Evolutionary conservation across 2,888 invertebrate genomes (phyloP).

Genomic region (Ophonus ardosiacus): DNA sequence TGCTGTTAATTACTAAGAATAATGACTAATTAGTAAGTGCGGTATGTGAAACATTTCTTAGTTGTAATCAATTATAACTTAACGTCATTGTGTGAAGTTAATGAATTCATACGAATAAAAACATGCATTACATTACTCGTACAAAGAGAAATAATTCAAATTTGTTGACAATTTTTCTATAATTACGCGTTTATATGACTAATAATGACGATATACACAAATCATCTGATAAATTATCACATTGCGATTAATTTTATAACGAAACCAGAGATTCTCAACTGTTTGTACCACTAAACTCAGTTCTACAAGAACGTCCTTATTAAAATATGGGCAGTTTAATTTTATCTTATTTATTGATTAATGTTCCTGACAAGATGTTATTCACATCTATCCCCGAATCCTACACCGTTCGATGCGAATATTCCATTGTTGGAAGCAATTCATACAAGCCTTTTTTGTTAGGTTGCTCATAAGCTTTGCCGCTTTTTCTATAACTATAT

Average conservation of each 20-base stretch:
- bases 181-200: constrained; percentile 3
- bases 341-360: too few relatives aligned
- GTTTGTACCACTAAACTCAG: too few relatives aligned
- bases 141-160: constrained; percentile 11
- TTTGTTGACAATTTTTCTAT: constrained; percentile 17
- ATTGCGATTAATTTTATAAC: background rate
- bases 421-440: too few relatives aligned
- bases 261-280: too few relatives aligned
- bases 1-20: background rate
- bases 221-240: background rate
- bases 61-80: constrained; percentile 5
- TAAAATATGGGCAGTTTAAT: too few relatives aligned
- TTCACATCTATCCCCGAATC: too few relatives aligned
- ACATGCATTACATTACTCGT: background rate
- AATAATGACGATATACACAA: background rate
- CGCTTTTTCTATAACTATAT: too few relatives aligned
- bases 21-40: background rate
- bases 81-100: constrained; percentile 14
- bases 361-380: too few relatives aligned
- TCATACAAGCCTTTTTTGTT: too few relatives aligned
- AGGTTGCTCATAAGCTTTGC: too few relatives aligned
- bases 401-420: too few relatives aligned
- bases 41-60: background rate
- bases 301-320: too few relatives aligned
- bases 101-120: constrained; percentile 15